These are phyloP conservation scores for Coptodon rendalli DNA, from an alignment of 2,113 vertebrate genomes.

Conservation along the genomic window DNA sequence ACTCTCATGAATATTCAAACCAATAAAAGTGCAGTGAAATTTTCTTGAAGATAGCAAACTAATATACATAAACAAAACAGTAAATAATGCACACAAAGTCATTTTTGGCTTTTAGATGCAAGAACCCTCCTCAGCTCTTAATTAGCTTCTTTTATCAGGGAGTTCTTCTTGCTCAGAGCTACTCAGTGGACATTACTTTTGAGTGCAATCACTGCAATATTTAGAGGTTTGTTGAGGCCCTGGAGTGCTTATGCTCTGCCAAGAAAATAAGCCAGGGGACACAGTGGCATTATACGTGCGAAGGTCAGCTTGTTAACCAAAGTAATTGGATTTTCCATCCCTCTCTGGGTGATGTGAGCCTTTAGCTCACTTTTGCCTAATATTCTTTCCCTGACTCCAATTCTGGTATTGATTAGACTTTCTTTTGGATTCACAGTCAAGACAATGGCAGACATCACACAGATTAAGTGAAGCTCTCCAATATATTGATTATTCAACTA, in stretches of 20 bases:
- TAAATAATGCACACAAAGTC: neutral
- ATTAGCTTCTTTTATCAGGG: conserved; percentile 31
- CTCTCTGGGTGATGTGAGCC: conserved; percentile 43
- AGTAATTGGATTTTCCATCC: conserved; percentile 69
- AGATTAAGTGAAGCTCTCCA: neutral
- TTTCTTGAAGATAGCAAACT: neutral
- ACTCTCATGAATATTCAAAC: conserved; percentile 4
- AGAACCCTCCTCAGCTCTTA: neutral
- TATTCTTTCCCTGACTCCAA: conserved; percentile 31
- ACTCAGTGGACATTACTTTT: conserved; percentile 43
- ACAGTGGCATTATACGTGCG: conserved; percentile 57
- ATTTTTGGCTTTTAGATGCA: neutral
- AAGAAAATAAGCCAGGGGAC: conserved; percentile 61
- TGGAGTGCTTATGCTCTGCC: conserved; percentile 36
- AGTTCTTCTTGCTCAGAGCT: conserved; percentile 1
- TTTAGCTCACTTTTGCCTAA: conserved; percentile 25
- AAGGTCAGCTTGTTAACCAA: conserved; percentile 73
- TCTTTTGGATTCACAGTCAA: conserved; percentile 43
- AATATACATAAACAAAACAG: neutral
- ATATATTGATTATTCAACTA: conserved; percentile 1
- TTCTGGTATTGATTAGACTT: conserved; percentile 57
- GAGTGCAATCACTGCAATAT: conserved; percentile 61
- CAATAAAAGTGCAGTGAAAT: neutral
- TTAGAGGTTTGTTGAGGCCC: conserved; percentile 42
- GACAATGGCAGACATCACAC: conserved; percentile 15